A percentile compares a stretch with the other conserved stretches of the same genome.
phyloP scores from a whole-genome alignment of 2,888 invertebrate species.

The Mactromeris polynyma region DNA sequence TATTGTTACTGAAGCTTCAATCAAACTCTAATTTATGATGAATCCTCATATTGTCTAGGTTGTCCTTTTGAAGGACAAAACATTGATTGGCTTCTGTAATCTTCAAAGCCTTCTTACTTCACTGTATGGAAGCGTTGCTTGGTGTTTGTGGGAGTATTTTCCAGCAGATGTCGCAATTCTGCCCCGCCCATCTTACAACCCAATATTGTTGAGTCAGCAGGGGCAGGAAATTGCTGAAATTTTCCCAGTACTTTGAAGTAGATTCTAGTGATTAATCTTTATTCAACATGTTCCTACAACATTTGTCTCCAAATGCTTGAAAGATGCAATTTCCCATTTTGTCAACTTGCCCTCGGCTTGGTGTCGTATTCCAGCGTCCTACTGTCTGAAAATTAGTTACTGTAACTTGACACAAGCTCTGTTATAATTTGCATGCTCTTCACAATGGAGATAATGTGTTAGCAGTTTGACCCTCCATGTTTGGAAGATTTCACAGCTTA shows the following conservation, averaged over 20 bases:
- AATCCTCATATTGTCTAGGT: background rate
- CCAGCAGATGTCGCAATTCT: background rate
- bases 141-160: background rate
- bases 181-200: background rate
- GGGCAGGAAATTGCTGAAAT: conserved; percentile 8
- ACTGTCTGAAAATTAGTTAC: conserved; percentile 6
- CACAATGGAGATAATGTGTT: conserved; percentile 1
- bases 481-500: conserved; percentile 3
- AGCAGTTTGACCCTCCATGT: conserved; percentile 11
- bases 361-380: background rate
- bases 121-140: background rate
- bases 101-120: background rate
- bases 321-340: conserved; percentile 18
- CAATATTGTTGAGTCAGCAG: background rate
- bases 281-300: conserved; percentile 10
- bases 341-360: conserved; percentile 13
- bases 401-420: conserved; percentile 7
- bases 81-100: background rate
- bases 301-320: conserved; percentile 13
- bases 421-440: conserved; percentile 3
- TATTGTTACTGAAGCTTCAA: background rate
- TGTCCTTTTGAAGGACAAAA: background rate
- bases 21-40: background rate
- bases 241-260: conserved; percentile 8
- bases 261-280: conserved; percentile 2